A percentile compares a stretch with the other conserved stretches of the same genome.
These are phyloP conservation scores for Pelecanoides urinatrix DNA, from an alignment of 2,113 vertebrate species.

Conservation along the genomic window DNA sequence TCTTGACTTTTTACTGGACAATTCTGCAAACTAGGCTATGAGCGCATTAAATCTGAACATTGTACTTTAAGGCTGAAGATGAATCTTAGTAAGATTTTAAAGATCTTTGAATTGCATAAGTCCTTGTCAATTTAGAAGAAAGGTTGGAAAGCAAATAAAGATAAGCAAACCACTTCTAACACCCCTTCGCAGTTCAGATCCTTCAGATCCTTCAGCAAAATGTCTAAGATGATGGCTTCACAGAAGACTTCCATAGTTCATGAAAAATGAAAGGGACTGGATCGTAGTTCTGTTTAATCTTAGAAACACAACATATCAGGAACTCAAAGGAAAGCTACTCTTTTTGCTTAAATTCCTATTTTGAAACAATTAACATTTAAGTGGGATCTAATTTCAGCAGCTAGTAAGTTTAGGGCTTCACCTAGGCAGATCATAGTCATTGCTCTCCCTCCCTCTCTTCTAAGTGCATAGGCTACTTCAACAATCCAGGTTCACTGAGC, in stretches of 20 bases:
- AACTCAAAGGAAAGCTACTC: not conserved
- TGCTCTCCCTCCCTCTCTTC: not conserved
- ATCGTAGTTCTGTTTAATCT: not conserved
- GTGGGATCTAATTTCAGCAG: not conserved
- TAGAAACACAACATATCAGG: not conserved
- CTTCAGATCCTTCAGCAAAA: not conserved
- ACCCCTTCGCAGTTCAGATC: not conserved
- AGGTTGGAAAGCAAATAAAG: not conserved
- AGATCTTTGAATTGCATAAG: not conserved
- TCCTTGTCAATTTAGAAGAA: not conserved
- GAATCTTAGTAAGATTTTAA: not conserved
- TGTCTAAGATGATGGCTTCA: not conserved
- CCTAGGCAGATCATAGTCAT: not conserved
- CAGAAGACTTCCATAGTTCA: not conserved
- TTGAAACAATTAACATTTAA: not conserved
- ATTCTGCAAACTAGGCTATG: not conserved
- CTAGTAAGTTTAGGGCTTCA: not conserved
- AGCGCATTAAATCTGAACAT: not conserved
- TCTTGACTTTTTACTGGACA: not conserved
- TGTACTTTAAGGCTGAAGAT: not conserved
- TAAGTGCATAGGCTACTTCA: not conserved
- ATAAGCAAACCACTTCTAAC: not conserved
- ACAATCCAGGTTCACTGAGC: not conserved
- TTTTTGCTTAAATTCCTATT: not conserved
- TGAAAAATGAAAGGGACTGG: constrained; percentile 4